Evolutionary conservation across 2,888 invertebrate species (phyloP), one percentile per base, ranked within the genome.

Genomic region (Bugula neritina): DNA sequence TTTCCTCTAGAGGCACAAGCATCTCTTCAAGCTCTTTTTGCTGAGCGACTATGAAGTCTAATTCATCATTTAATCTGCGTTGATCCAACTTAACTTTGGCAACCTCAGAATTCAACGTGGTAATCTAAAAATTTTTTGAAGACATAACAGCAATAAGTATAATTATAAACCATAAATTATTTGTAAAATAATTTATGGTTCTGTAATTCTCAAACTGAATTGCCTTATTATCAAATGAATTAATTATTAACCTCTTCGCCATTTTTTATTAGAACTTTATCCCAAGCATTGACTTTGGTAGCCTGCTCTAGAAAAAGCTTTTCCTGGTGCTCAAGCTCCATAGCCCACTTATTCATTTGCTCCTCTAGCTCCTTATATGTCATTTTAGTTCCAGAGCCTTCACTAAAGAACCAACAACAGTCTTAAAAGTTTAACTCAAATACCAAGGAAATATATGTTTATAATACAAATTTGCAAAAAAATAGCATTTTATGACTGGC

Each of bases 221-320:
- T n/a, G n/a, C n/a, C n/a, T n/a, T n/a, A n/a, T n/a, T n/a, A n/a
- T n/a, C n/a, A n/a, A n/a, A n/a, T n/a, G n/a, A n/a, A n/a, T n/a
- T n/a, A n/a, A 43, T 43, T 5, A 43, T 17, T 43, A 80, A 90
- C 90, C 87, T 94, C 95, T 76, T 95, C 94, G 27, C 94, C 94
- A 82, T 96, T 96, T 31, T 90, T 89, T 72, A 94, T 92, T 0
- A 97, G 87, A 55, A 94, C 86, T 75, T 91, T 88, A 82, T 98
- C 97, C 96, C 97, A 97, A 0, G 93, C 92, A 84, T 97, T 97
- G 72, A 97, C 90, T 85, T 95, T 93, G 1, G 93, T 92, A 0
- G 96, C 96, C 83, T 96, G 96, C 83, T 93, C 92, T 73, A 93
- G 89, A 81, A 96, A 97, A 0, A 91, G 89, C 81, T 91, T 92